phyloP scores from a whole-genome alignment of 2,888 invertebrate species.

The Machimus atricapillus region DNA sequence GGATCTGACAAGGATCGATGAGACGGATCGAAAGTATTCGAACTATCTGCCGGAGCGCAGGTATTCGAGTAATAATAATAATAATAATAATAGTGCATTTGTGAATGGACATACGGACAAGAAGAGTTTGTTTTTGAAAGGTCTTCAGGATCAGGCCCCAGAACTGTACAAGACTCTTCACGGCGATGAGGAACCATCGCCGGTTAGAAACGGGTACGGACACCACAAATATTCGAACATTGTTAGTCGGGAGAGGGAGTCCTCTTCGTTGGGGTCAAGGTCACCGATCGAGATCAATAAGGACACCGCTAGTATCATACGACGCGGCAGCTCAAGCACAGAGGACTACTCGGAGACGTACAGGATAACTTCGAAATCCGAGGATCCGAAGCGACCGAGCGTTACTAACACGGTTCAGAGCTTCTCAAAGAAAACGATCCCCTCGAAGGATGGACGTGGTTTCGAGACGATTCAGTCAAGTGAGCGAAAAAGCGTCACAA shows the following conservation, averaged over 20 bases:
- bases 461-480: conserved; percentile 75
- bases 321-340: conserved; percentile 73
- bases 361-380: conserved; percentile 72
- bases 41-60: conserved; percentile 48
- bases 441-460: conserved; percentile 69
- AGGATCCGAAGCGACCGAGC: conserved; percentile 72
- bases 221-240: conserved; percentile 56
- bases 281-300: conserved; percentile 60
- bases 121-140: conserved; percentile 73
- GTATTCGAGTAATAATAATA: conserved; percentile 41
- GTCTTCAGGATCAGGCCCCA: conserved; percentile 74
- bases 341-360: conserved; percentile 77
- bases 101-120: conserved; percentile 67
- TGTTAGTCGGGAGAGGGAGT: conserved; percentile 48
- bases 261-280: conserved; percentile 59
- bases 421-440: conserved; percentile 73
- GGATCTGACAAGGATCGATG: conserved; percentile 72
- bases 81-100: conserved; percentile 52
- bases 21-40: conserved; percentile 54
- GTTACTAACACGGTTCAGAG: conserved; percentile 76
- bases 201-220: conserved; percentile 62
- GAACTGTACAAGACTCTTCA: conserved; percentile 76
- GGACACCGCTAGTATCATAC: conserved; percentile 62
- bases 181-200: conserved; percentile 67
- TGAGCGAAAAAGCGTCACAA: conserved; percentile 74